Evolutionary conservation across 2,888 invertebrate species (phyloP), one percentile per base, ranked within the genome.

Genomic region (Nebria salina): DNA sequence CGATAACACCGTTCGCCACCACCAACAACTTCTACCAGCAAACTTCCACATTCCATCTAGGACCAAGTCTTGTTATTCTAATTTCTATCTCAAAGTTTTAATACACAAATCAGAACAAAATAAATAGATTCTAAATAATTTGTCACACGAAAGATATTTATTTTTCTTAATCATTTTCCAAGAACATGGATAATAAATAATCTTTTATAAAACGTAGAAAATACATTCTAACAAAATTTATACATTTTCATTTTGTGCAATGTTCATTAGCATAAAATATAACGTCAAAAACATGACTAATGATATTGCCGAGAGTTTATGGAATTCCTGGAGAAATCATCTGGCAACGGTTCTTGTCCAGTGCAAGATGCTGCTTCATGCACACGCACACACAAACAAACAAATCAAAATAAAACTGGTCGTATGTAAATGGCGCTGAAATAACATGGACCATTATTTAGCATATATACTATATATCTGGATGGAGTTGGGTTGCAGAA

Each of bases 181-280:
- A 13, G 54, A 54, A 54, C 54, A 4, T 54, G 54, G 13, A 54
- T 54, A 4, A 54, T 54, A 54, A 54, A 54, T 13, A 54, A 11
- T 13, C 54, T 54, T 54, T 54, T 54, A 8, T 54, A 54, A 54
- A 54, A 54, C 13, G 54, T 54, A 54, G 54, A 54, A 54, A 54
- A 54, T 54, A 54, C 54, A 54, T 54, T 54, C 0, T 11, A 54
- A 54, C 54, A 54, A 54, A 11, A 54, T 54, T 54, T 54, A 54
- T 54, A 11, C 54, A 54, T 54, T 54, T 54, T 54, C 54, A 13
- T 54, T 7, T 13, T 54, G 54, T 54, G 8, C 54, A 54, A 2
- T 54, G 54, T 54, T 54, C 54, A 54, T 54, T 54, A 54, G 54
- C 54, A 54, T 54, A 54, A 54, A 54, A 54, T 54, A 54, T 54